phyloP scores from a whole-genome alignment of 2,113 vertebrate species.

The Gavialis gangeticus region DNA sequence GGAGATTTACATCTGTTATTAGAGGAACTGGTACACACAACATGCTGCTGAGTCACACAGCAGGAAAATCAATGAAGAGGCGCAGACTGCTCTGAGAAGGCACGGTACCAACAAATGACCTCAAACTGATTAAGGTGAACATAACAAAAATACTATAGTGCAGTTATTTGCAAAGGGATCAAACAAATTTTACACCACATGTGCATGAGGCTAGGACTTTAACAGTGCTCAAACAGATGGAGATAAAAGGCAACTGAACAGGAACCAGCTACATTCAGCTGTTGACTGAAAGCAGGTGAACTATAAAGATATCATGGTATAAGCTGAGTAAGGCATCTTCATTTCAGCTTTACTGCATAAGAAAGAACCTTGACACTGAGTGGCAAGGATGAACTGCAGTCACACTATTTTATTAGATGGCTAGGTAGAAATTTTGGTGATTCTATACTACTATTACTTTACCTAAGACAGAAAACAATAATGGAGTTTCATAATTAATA shows the following conservation, averaged over 20 bases:
- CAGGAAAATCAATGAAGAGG: not conserved
- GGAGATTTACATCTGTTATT: not conserved
- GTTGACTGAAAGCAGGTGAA: not conserved
- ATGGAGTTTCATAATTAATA: not conserved
- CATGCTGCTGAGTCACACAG: not conserved
- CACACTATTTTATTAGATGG: not conserved
- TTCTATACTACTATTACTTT: not conserved
- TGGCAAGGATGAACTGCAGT: not conserved
- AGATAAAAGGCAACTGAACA: not conserved
- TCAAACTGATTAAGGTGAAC: not conserved
- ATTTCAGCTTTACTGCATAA: not conserved
- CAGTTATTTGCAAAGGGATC: not conserved
- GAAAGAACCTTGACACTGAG: accelerated
- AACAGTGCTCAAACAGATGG: accelerated
- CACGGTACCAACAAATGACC: not conserved
- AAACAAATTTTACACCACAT: not conserved
- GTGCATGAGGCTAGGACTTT: not conserved
- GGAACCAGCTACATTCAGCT: not conserved
- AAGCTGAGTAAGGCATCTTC: not conserved
- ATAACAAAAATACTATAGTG: not conserved
- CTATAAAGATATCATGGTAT: not conserved
- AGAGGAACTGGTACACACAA: not conserved
- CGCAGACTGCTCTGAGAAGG: not conserved
- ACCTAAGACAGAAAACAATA: not conserved
- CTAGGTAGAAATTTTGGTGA: not conserved